Conservation (phyloP, 2,888 invertebrate genomes). For the Candidula unifasciata region DNA sequence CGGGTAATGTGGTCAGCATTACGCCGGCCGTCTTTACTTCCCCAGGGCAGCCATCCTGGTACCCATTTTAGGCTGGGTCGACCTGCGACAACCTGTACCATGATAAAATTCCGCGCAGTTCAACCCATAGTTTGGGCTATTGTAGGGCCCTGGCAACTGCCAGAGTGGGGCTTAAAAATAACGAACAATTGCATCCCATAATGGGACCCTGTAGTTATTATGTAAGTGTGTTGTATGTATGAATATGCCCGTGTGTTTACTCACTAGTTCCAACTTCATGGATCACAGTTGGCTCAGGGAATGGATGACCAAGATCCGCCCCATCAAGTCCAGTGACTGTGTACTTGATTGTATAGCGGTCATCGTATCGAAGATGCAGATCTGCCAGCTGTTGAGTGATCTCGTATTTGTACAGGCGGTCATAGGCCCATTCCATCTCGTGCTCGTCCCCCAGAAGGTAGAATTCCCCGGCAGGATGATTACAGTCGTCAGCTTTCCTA, state of each 20-base stretch:
- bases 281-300: conserved; percentile 50
- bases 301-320: conserved; percentile 42
- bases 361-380: conserved; percentile 50
- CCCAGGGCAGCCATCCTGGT: too few species aligned
- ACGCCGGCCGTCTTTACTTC: too few species aligned
- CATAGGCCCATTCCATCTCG: conserved; percentile 57
- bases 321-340: conserved; percentile 50
- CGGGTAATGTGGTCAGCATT: too few species aligned
- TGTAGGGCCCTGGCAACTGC: too few species aligned
- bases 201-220: too few species aligned
- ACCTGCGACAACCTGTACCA: too few species aligned
- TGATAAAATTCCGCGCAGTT: too few species aligned
- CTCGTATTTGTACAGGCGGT: conserved; percentile 56
- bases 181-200: too few species aligned
- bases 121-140: too few species aligned
- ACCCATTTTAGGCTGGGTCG: too few species aligned
- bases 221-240: too few species aligned
- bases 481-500: conserved; percentile 5
- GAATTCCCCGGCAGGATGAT: conserved; percentile 53
- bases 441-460: conserved; percentile 56
- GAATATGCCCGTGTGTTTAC: background rate
- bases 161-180: too few species aligned
- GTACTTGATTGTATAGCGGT: conserved; percentile 48
- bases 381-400: conserved; percentile 53
- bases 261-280: conserved; percentile 51